Evolutionary conservation across 2,113 vertebrate genomes (phyloP).

Genomic region (Python bivittatus): DNA sequence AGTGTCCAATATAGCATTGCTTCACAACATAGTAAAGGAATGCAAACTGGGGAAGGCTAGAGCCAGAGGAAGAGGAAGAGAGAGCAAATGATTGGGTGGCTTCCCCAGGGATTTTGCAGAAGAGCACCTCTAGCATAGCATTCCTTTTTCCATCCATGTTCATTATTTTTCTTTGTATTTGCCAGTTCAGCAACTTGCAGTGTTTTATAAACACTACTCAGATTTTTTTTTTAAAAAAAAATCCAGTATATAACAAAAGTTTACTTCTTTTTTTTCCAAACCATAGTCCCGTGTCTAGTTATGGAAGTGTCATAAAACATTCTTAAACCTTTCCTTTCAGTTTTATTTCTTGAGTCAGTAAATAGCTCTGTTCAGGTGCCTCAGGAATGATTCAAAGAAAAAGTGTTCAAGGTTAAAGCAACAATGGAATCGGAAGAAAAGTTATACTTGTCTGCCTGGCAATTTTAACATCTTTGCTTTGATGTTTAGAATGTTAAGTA

Average conservation of each 20-base stretch:
- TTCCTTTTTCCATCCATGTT: background rate
- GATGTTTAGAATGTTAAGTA: background rate
- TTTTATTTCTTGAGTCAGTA: slow-evolving; percentile 52
- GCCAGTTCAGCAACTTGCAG: background rate
- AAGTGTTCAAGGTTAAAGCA: slow-evolving; percentile 13
- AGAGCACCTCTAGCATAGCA: background rate
- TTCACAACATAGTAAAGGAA: background rate
- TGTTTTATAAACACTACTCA: background rate
- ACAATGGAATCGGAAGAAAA: slow-evolving; percentile 30
- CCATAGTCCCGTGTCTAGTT: background rate
- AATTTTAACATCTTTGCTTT: background rate
- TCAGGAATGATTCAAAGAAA: slow-evolving; percentile 57
- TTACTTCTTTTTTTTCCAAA: background rate
- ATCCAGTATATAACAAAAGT: slow-evolving; percentile 11
- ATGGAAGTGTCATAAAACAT: slow-evolving; percentile 32
- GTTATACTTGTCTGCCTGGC: background rate
- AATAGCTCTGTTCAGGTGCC: slow-evolving; percentile 56
- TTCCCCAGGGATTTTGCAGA: background rate
- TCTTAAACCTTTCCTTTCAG: slow-evolving; percentile 43
- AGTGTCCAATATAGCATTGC: background rate
- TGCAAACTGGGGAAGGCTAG: background rate
- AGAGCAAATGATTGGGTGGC: no score
- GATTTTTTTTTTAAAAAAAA: background rate
- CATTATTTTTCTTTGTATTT: background rate
- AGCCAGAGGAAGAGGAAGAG: background rate